Evolutionary conservation across 2,888 invertebrate genomes (phyloP).

Genomic region (Epinotia ramella): DNA sequence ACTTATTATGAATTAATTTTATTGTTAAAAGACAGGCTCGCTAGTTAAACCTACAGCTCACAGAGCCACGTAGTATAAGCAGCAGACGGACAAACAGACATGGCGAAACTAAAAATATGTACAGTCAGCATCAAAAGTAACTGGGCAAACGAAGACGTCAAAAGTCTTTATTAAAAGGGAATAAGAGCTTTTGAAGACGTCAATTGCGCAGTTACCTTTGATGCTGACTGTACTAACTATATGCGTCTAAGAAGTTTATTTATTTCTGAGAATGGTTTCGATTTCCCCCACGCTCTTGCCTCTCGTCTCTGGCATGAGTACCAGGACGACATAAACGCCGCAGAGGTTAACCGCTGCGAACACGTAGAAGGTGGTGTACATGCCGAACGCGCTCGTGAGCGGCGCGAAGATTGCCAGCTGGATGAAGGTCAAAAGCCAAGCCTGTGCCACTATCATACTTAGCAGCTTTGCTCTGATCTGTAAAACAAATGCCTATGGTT

Average conservation of each 20-base stretch:
- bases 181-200: too few relatives aligned
- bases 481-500: constrained; percentile 45
- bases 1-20: too few relatives aligned
- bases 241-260: constrained; percentile 26
- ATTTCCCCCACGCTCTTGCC: constrained; percentile 70
- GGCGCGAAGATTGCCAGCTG: constrained; percentile 55
- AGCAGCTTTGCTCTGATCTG: constrained; percentile 66
- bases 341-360: constrained; percentile 65
- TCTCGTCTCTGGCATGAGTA: constrained; percentile 74
- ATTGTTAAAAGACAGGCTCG: too few relatives aligned
- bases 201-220: too few relatives aligned
- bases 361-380: constrained; percentile 64
- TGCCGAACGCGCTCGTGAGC: constrained; percentile 56
- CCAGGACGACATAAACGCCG: constrained; percentile 59
- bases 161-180: too few relatives aligned
- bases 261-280: constrained; percentile 47
- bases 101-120: too few relatives aligned
- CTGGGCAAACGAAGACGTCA: too few relatives aligned
- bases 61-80: too few relatives aligned
- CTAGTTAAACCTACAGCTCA: too few relatives aligned
- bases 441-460: constrained; percentile 57
- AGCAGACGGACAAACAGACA: too few relatives aligned
- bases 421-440: constrained; percentile 58
- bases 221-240: too few relatives aligned
- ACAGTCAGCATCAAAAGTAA: too few relatives aligned